These are phyloP conservation scores for Megaceryle torquata DNA, from an alignment of 2,113 vertebrate genomes.

Conservation along the genomic window DNA sequence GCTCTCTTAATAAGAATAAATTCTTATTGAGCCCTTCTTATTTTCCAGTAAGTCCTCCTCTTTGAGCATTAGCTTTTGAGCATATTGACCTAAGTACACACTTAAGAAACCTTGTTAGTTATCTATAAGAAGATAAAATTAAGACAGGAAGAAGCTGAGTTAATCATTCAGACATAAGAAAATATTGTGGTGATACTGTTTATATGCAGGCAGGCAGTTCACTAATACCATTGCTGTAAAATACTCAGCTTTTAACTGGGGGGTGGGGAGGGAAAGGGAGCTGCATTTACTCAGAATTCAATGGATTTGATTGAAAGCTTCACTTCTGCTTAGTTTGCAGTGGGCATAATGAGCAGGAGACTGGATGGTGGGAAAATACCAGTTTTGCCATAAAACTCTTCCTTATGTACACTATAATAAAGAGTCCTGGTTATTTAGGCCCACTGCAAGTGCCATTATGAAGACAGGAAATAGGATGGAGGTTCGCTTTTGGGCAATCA, in stretches of 20 bases:
- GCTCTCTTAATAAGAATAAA: not conserved
- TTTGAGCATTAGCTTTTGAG: not conserved
- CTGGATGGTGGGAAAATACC: not conserved
- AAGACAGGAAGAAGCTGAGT: not conserved
- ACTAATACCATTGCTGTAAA: not conserved
- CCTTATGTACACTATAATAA: not conserved
- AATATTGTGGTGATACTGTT: constrained; percentile 2
- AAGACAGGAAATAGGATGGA: not conserved
- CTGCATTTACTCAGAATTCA: not conserved
- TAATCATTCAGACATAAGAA: constrained; percentile 12
- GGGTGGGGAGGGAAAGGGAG: not conserved
- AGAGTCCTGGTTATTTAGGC: not conserved
- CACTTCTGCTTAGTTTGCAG: not conserved
- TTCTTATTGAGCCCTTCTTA: not conserved
- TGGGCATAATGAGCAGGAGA: not conserved
- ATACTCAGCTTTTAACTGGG: not conserved
- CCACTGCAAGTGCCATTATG: not conserved
- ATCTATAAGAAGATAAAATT: not conserved
- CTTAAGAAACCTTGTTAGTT: not conserved
- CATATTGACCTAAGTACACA: not conserved
- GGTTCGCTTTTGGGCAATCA: not conserved
- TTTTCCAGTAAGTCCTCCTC: not conserved
- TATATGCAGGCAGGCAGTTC: not conserved
- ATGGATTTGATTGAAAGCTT: not conserved
- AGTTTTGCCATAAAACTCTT: not conserved